These are phyloP conservation scores for Poecilia latipinna DNA, from an alignment of 2,113 vertebrate species.

Conservation along the genomic window DNA sequence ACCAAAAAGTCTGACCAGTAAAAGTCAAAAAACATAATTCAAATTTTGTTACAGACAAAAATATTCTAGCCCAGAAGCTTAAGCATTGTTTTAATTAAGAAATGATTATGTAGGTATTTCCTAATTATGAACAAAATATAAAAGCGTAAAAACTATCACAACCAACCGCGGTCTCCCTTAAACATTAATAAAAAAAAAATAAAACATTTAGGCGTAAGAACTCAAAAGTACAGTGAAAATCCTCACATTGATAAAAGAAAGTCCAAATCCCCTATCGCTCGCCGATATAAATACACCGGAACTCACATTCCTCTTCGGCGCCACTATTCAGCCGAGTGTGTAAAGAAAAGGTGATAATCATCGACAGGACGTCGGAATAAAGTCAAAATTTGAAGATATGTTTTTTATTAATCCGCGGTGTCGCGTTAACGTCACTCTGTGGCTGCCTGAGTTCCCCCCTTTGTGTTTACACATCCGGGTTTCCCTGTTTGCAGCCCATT, in stretches of 20 bases:
- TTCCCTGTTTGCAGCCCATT: constrained; percentile 84
- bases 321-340: background rate
- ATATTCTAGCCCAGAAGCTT: too few species aligned
- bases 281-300: constrained; percentile 17
- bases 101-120: too few species aligned
- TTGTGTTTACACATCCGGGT: constrained; percentile 95
- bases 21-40: too few species aligned
- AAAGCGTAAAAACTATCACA: background rate
- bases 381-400: constrained; percentile 19
- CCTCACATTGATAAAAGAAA: constrained; percentile 44
- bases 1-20: too few species aligned
- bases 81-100: too few species aligned
- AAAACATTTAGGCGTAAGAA: background rate
- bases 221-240: constrained; percentile 26
- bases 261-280: constrained; percentile 36
- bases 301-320: background rate
- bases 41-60: too few species aligned
- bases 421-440: constrained; percentile 71
- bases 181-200: background rate
- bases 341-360: background rate
- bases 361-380: background rate
- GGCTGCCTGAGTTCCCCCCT: constrained; percentile 81
- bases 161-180: background rate
- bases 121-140: too few species aligned
- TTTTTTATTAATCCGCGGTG: constrained; percentile 28